phyloP scores from a whole-genome alignment of 2,888 invertebrate species.

The Coremacera marginata region DNA sequence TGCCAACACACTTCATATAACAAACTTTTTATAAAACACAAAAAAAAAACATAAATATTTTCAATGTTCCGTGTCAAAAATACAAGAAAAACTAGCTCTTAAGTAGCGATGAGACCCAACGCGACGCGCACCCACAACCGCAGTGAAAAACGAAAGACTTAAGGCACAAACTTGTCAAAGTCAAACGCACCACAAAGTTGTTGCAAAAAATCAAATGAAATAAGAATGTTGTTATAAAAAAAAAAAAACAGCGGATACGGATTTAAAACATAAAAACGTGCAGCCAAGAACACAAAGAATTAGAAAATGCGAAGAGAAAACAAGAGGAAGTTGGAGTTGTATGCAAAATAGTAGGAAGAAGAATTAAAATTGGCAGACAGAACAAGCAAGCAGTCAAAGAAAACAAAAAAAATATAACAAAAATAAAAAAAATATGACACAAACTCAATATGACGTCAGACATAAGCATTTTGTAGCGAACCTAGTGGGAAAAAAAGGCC shows the following conservation, averaged over 20 bases:
- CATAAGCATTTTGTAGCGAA: too few species aligned
- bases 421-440: too few species aligned
- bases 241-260: slow-evolving; percentile 30
- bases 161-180: slow-evolving; percentile 27
- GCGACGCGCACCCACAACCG: slow-evolving; percentile 9
- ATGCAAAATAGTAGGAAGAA: not conserved
- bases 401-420: too few species aligned
- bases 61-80: too few species aligned
- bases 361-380: not conserved
- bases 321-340: not conserved
- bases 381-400: too few species aligned
- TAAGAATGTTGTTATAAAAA: not conserved
- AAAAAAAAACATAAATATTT: too few species aligned
- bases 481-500: too few species aligned
- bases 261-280: slow-evolving; percentile 30
- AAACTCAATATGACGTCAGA: too few species aligned
- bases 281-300: not conserved
- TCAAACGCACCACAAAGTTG: not conserved
- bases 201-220: slow-evolving; percentile 18
- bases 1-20: too few species aligned
- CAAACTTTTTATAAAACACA: too few species aligned
- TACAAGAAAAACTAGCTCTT: too few species aligned
- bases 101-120: not conserved
- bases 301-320: not conserved
- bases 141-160: slow-evolving; percentile 28